Percentiles rank a stretch among this genome's conserved stretches.
Evolutionary conservation across 2,888 invertebrate genomes (phyloP).

Genomic region (Caradrina clavipalpis): DNA sequence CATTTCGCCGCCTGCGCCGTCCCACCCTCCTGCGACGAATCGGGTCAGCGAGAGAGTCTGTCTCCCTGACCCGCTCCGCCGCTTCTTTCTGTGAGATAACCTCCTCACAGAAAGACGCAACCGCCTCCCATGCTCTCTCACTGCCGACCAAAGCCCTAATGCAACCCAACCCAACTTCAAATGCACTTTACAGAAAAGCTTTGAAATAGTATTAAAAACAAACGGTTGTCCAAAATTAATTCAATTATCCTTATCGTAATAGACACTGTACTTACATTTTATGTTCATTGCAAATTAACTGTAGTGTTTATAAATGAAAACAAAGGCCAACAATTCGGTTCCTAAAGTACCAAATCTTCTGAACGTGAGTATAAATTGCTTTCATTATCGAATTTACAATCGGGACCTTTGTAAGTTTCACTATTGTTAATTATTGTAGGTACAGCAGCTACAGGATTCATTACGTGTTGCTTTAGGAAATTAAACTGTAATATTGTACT

Average conservation of each 20-base stretch:
- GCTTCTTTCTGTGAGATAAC: no score
- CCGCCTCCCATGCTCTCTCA: no score
- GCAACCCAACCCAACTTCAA: background rate
- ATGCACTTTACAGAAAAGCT: background rate
- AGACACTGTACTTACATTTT: constrained; percentile 30
- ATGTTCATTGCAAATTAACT: constrained; percentile 53
- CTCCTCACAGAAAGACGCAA: no score
- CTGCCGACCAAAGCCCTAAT: no score
- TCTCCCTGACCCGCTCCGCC: no score
- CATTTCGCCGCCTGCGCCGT: no score
- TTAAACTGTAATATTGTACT: background rate
- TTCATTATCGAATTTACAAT: constrained; percentile 40
- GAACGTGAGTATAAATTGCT: constrained; percentile 32
- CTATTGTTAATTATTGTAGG: constrained; percentile 19
- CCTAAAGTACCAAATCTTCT: constrained; percentile 18
- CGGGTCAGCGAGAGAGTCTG: no score
- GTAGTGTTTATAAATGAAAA: constrained; percentile 42
- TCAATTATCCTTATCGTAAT: constrained; percentile 30
- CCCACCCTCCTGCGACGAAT: no score
- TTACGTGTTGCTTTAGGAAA: background rate
- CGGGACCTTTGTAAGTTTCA: constrained; percentile 23
- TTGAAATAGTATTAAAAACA: background rate
- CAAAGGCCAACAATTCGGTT: constrained; percentile 40
- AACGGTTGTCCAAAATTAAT: constrained; percentile 19
- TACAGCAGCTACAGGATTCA: constrained; percentile 4